These are phyloP conservation scores for Proterorhinus semilunaris DNA, from an alignment of 2,113 vertebrate genomes.

Conservation along the genomic window DNA sequence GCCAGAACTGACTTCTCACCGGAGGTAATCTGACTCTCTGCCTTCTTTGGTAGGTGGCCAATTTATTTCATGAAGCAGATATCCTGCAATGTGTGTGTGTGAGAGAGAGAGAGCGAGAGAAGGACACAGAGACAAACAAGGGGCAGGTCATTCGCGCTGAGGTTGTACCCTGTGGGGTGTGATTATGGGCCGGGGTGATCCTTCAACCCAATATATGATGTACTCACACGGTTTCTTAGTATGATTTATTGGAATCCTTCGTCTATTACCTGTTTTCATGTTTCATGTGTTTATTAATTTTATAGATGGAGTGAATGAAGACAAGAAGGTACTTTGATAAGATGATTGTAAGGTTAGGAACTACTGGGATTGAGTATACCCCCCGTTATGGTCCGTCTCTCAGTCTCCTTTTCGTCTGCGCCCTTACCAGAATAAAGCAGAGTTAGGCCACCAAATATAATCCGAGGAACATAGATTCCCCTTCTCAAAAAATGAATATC, in stretches of 20 bases:
- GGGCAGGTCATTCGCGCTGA: conserved; percentile 63
- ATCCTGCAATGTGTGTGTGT: conserved; percentile 40
- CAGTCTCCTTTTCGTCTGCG: too few species aligned
- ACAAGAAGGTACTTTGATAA: too few species aligned
- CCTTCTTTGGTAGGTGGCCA: conserved; percentile 67
- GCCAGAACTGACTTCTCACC: conserved; percentile 59
- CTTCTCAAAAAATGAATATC: too few species aligned
- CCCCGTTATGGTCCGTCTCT: too few species aligned
- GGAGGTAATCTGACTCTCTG: conserved; percentile 60
- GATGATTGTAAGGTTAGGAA: too few species aligned
- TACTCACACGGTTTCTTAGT: conserved; percentile 32
- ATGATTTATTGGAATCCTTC: conserved; percentile 26
- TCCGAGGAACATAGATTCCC: too few species aligned
- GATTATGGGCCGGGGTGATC: conserved; percentile 76
- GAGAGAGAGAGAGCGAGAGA: conserved; percentile 25
- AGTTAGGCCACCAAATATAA: too few species aligned
- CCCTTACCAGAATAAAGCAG: too few species aligned
- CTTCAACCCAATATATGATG: conserved; percentile 66
- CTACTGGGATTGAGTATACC: too few species aligned
- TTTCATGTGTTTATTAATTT: conserved; percentile 12
- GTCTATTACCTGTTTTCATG: conserved; percentile 33
- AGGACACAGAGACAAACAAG: conserved; percentile 64
- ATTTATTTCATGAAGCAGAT: conserved; percentile 70
- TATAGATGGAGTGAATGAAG: too few species aligned
- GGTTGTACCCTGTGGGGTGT: conserved; percentile 69